Conservation (phyloP, 2,113 vertebrate species). For the Motacilla alba region DNA sequence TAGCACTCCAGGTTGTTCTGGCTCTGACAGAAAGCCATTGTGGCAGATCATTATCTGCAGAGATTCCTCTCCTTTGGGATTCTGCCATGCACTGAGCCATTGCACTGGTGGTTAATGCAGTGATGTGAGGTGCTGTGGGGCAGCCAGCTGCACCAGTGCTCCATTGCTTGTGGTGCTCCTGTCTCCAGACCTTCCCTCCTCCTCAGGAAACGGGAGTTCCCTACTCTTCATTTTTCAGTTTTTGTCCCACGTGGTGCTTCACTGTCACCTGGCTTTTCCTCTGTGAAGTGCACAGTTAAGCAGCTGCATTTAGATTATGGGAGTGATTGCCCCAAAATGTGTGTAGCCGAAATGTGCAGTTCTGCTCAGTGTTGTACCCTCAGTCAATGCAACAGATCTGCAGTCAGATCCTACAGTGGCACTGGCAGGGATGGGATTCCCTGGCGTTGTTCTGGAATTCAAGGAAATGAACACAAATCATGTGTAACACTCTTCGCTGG, state of each 20-base stretch:
- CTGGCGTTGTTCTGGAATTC: neutral
- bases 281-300: neutral
- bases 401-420: neutral
- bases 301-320: neutral
- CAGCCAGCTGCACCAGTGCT: neutral
- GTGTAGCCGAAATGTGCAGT: neutral
- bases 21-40: neutral
- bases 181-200: neutral
- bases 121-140: neutral
- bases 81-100: neutral
- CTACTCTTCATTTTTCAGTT: neutral
- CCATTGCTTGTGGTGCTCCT: neutral
- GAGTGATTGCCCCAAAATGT: neutral
- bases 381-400: neutral
- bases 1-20: constrained; percentile 25
- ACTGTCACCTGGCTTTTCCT: accelerated
- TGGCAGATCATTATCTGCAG: neutral
- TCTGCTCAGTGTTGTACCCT: neutral
- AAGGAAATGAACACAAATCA: constrained; percentile 34
- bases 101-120: neutral
- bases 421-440: neutral
- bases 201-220: neutral
- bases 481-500: neutral
- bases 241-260: neutral
- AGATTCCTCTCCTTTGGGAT: neutral